Conservation (phyloP, 2,113 vertebrate genomes). For the Alouatta palliata region DNA sequence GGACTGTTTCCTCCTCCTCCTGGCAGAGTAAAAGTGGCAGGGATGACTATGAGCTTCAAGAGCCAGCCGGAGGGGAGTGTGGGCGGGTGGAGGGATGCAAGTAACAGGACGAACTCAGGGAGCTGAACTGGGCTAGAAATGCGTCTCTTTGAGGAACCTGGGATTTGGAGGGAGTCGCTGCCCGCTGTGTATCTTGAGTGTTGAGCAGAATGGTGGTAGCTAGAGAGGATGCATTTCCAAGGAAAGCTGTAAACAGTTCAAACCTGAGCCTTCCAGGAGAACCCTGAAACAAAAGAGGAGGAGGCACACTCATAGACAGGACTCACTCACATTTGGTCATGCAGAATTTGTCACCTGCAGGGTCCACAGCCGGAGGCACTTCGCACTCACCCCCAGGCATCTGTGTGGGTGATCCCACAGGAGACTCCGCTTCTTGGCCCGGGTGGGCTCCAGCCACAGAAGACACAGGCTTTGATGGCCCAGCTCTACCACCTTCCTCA, state of each 20-base stretch:
- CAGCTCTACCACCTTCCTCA: not conserved
- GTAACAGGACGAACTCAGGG: not conserved
- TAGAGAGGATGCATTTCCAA: not conserved
- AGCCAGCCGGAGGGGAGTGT: not conserved
- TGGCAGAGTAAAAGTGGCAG: not conserved
- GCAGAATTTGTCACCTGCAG: not conserved
- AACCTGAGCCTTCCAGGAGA: not conserved
- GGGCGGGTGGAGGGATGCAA: not conserved
- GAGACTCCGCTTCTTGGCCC: not conserved
- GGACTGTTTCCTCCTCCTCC: no score
- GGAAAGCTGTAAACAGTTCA: not conserved
- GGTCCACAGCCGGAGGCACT: not conserved
- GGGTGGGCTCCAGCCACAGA: accelerated
- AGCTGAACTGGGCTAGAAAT: no score
- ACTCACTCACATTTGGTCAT: not conserved
- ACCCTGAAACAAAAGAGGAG: not conserved
- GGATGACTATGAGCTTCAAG: not conserved
- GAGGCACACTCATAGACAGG: no score
- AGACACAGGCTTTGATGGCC: not conserved
- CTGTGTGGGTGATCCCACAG: not conserved
- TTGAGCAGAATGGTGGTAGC: not conserved
- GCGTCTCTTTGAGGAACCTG: not conserved
- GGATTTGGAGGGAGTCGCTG: not conserved
- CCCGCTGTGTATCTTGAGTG: not conserved
- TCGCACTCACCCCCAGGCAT: no score